These are phyloP conservation scores for Lophura nycthemera DNA, from an alignment of 2,113 vertebrate species.

Conservation along the genomic window DNA sequence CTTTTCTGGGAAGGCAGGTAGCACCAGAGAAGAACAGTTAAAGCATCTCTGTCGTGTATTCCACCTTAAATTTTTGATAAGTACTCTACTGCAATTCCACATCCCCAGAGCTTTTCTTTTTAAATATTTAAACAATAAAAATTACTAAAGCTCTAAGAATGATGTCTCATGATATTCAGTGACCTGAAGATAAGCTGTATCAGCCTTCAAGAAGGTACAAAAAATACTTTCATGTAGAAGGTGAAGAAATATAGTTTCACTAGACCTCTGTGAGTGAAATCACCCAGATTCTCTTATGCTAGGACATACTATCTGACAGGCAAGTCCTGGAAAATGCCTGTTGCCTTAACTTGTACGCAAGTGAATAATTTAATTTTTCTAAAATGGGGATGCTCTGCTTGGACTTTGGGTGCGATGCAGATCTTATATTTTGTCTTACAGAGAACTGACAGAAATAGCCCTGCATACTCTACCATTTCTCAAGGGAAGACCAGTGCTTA, in stretches of 20 bases:
- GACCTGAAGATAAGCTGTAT: slow-evolving; percentile 65
- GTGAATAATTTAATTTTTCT: slow-evolving; percentile 74
- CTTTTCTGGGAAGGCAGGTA: background rate
- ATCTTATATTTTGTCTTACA: background rate
- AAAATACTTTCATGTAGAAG: slow-evolving; percentile 45
- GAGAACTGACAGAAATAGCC: background rate
- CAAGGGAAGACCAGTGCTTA: background rate
- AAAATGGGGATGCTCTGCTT: background rate
- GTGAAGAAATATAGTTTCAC: slow-evolving; percentile 64
- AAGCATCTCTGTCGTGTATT: background rate
- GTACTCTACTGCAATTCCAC: background rate
- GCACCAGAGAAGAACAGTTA: background rate
- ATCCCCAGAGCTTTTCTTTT: slow-evolving; percentile 33
- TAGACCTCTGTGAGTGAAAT: slow-evolving; percentile 73
- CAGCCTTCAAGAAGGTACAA: slow-evolving; percentile 61
- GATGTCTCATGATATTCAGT: slow-evolving; percentile 64
- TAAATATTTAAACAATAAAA: slow-evolving; percentile 73
- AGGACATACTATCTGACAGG: slow-evolving; percentile 70
- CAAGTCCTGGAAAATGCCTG: slow-evolving; percentile 71
- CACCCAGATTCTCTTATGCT: slow-evolving; percentile 59
- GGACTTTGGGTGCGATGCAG: background rate
- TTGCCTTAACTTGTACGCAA: slow-evolving; percentile 74
- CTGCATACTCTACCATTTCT: background rate
- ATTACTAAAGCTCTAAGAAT: slow-evolving; percentile 62
- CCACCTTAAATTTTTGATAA: slow-evolving; percentile 60